Evolutionary conservation across 2,797 vertebrate genomes (phyloP).

Genomic region (Diglossa cyanea): DNA sequence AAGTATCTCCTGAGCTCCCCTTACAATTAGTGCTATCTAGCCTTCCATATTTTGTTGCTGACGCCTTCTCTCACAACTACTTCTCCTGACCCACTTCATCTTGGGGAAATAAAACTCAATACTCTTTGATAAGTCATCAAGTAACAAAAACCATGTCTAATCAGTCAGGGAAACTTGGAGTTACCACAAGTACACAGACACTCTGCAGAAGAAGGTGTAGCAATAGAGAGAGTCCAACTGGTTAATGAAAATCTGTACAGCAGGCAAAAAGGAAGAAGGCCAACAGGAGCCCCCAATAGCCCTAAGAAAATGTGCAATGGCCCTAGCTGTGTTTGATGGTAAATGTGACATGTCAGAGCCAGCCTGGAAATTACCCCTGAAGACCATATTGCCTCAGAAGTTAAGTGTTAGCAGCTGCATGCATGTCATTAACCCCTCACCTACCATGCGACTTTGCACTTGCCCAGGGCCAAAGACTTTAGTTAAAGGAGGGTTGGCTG

Average conservation of each 20-base stretch:
- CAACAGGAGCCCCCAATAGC: background rate
- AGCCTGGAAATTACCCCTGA: constrained; percentile 53
- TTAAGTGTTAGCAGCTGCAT: constrained; percentile 62
- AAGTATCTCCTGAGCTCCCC: background rate
- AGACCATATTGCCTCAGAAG: constrained; percentile 54
- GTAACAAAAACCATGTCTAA: constrained; percentile 41
- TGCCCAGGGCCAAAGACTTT: constrained; percentile 10
- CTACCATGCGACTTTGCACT: constrained; percentile 26
- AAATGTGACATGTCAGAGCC: constrained; percentile 67
- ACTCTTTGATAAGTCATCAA: constrained; percentile 22
- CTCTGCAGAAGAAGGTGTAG: background rate
- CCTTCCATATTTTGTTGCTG: background rate
- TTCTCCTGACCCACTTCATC: background rate
- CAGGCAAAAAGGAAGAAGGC: background rate
- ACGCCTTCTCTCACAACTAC: background rate
- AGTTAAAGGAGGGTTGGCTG: constrained; percentile 47
- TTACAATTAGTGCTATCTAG: background rate
- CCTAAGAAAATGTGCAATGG: constrained; percentile 1
- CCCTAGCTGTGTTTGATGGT: constrained; percentile 9
- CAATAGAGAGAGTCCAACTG: background rate
- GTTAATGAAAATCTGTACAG: background rate
- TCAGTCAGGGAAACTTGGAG: constrained; percentile 37
- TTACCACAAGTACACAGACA: background rate
- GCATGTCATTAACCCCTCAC: constrained; percentile 64
- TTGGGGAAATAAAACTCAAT: constrained; percentile 5